Percentiles rank a stretch among this genome's conserved stretches.
phyloP scores from a whole-genome alignment of 2,113 vertebrate genomes.

The Cochlearius cochlearius region DNA sequence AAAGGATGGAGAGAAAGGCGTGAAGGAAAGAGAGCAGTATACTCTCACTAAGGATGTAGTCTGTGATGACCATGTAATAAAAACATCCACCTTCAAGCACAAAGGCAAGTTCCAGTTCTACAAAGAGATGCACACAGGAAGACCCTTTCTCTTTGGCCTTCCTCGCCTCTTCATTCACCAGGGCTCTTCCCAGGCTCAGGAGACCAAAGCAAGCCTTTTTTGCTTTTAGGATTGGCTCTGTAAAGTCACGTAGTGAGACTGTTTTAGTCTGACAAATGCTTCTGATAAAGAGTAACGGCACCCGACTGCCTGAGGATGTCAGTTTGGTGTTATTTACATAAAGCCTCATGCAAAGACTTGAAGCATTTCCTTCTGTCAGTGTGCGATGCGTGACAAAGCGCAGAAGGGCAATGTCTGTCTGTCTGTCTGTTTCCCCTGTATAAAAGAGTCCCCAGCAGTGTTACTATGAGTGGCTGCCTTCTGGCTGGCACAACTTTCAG shows the following conservation, averaged over 20 bases:
- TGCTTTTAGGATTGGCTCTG: not conserved
- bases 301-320: not conserved
- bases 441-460: not conserved
- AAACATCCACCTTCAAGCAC: not conserved
- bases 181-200: not conserved
- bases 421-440: not conserved
- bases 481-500: not conserved
- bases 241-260: not conserved
- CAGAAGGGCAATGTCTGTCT: not conserved
- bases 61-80: not conserved
- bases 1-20: not conserved
- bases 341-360: not conserved
- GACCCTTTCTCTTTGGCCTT: not conserved
- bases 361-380: not conserved
- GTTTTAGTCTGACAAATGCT: not conserved
- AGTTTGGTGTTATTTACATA: not conserved
- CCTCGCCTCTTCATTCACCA: not conserved
- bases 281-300: not conserved
- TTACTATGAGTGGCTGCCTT: not conserved
- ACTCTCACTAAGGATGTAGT: not conserved
- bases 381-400: not conserved
- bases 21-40: not conserved
- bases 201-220: not conserved
- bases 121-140: not conserved
- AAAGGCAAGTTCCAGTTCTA: not conserved